Base-by-base conservation (phyloP, 2,888 invertebrate species). In the Nudaria mundana region DNA sequence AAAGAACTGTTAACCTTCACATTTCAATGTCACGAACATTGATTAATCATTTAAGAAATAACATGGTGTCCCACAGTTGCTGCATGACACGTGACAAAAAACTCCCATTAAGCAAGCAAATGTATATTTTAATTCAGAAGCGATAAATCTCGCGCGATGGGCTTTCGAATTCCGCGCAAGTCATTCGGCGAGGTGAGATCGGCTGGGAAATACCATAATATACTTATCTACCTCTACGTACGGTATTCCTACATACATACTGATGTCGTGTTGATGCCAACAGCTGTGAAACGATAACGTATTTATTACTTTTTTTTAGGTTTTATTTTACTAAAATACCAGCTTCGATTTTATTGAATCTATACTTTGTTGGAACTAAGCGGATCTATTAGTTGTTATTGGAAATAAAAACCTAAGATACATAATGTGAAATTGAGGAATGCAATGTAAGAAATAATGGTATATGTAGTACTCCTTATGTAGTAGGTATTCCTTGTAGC, bases 121-220 rank as follows among this genome's bases (percentile, higher is more conserved):
- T 83, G 82, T 84, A 82, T 85, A 85, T 85, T 83, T 86, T 81
- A 85, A 86, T 83, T 80, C 78, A 83, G 82, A 86, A 81, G 82
- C 86, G 78, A 88, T 87, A 86, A 87, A 88, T 88, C 86, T 85
- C 78, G 75, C 78, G 74, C 74, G 76, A 81, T 85, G 87, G 83
- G 87, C 87, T 88, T 88, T 87, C 87, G 81, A 88, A 88, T 87
- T 86, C 87, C 87, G 77, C 83, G 76, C 85, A 83, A 85, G 84
- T 81, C 81, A 84, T 73, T 81, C 77, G 76, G 69, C 83, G 79
- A 83, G 85, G 83, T 84, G 85, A 86, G 85, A 83, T 83, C 85
- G 84, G 56, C 78, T 83, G 86, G 87, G 87, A 84, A 88, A 86
- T 85, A 86, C 87, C 87, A 78, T 72, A 68, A 71, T 76, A 75